Conservation (phyloP, 2,888 invertebrate genomes). For the Drosophila nigricruria region DNA sequence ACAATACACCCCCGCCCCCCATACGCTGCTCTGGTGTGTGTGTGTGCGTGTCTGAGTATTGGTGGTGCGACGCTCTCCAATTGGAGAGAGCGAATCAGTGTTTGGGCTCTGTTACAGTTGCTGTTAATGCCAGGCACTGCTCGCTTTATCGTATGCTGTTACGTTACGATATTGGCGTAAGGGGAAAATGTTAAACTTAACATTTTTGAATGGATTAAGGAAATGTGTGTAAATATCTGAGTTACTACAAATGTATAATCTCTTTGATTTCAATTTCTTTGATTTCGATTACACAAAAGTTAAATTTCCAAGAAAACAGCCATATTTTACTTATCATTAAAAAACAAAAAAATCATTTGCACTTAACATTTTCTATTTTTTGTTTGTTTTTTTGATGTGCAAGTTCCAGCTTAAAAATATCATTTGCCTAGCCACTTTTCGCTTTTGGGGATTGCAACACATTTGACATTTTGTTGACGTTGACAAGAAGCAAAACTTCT, state of each 20-base stretch:
- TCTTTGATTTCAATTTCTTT: background rate
- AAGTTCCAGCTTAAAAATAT: slow-evolving; percentile 51
- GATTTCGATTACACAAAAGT: background rate
- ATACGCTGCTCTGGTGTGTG: background rate
- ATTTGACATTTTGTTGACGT: slow-evolving; percentile 67
- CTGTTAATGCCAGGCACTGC: slow-evolving; percentile 45
- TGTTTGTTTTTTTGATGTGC: slow-evolving; percentile 18
- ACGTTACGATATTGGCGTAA: slow-evolving; percentile 59
- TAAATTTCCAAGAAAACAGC: background rate
- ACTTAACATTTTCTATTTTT: slow-evolving; percentile 15
- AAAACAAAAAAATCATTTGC: slow-evolving; percentile 13
- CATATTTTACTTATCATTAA: slow-evolving; percentile 24
- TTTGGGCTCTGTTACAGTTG: slow-evolving; percentile 22
- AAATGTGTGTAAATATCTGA: background rate
- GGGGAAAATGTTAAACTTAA: slow-evolving; percentile 8
- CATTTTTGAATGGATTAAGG: background rate
- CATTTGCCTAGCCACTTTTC: slow-evolving; percentile 46
- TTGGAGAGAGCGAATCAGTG: slow-evolving; percentile 59
- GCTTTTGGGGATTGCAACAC: slow-evolving; percentile 57
- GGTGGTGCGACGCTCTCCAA: slow-evolving; percentile 62
- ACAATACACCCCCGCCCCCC: slow-evolving; percentile 38
- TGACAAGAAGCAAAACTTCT: slow-evolving; percentile 69
- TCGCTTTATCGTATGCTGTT: slow-evolving; percentile 40
- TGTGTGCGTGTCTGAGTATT: slow-evolving; percentile 18
- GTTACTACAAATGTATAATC: background rate